Base-by-base conservation (phyloP, 2,888 invertebrate genomes). In the Clitarchus hookeri region DNA sequence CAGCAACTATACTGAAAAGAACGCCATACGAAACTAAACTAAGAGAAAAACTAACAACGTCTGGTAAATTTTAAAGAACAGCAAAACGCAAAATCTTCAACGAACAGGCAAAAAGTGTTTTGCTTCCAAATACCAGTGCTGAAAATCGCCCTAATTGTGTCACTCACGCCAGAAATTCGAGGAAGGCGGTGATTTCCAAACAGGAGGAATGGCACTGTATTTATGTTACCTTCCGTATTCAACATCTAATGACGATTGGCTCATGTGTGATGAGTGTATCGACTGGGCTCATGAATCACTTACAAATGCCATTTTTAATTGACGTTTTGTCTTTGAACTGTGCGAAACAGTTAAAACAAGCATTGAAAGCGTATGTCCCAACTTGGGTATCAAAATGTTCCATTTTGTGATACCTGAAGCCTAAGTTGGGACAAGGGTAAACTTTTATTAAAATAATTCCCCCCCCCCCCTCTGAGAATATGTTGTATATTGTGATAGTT, bases 271-370 rank as follows among this genome's bases (percentile, higher is more conserved):
- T 83, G 25, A 44, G 36, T 44, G 44, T 44, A 83, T 23, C 36
- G 53, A 83, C n/a, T 83, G 44, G 36, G 44, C 83, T 48, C 44
- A 83, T 48, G 25, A 83, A 83, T 48, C 44, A 83, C 83, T 44
- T 77, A 36, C 3, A 53, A 11, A 26, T 36, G 44, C 26, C 23
- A 23, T 0, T 65, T 1, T 65, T 65, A 65, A 65, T 65, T 6
- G 65, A 65, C 65, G 11, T 11, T 65, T 65, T 65, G 16, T 6
- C 11, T 65, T 1, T 65, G 65, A 65, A 65, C 23, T 65, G 65
- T 65, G 65, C 16, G 65, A 65, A 16, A 6, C 65, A 16, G 65
- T 65, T 65, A 65, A 23, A 65, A 65, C 8, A 0, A 8, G 16
- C 65, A 16, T 65, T 9, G 23, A 23, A 65, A 65, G 13, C 16